These are phyloP conservation scores for Cephus sareptanus DNA, from an alignment of 2,888 invertebrate species.

Conservation along the genomic window DNA sequence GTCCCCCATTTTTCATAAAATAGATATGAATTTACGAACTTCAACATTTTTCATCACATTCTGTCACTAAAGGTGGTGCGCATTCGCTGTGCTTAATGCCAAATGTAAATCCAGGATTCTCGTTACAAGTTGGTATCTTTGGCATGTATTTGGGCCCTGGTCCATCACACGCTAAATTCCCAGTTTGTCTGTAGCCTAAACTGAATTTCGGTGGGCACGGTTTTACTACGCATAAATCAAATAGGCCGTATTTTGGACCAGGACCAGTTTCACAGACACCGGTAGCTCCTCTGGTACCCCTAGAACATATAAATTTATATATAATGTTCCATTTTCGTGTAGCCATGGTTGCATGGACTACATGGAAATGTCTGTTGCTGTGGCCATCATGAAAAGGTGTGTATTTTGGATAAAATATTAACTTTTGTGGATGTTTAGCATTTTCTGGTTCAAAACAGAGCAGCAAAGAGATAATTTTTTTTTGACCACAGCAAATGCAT, in stretches of 20 bases:
- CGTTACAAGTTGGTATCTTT: conserved; percentile 59
- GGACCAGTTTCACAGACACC: conserved; percentile 26
- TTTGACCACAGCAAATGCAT: too few relatives aligned
- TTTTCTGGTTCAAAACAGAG: too few relatives aligned
- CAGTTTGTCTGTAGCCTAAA: conserved; percentile 62
- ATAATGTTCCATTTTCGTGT: neutral
- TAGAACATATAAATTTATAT: conserved; percentile 10
- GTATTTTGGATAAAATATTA: too few relatives aligned
- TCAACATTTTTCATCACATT: conserved; percentile 48
- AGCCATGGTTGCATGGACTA: too few relatives aligned
- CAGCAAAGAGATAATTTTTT: too few relatives aligned
- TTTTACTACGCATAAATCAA: conserved; percentile 27
- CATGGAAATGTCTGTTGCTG: too few relatives aligned
- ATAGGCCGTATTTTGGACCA: conserved; percentile 28
- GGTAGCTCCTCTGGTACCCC: conserved; percentile 15
- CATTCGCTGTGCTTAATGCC: conserved; percentile 71
- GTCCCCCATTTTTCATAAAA: too few relatives aligned
- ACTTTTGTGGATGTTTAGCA: too few relatives aligned
- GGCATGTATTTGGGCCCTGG: conserved; percentile 69
- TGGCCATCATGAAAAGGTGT: too few relatives aligned
- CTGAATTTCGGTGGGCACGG: conserved; percentile 65
- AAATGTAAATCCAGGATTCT: conserved; percentile 70
- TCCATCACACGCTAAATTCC: conserved; percentile 65
- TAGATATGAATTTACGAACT: too few relatives aligned
- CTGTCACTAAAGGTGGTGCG: conserved; percentile 69